These are phyloP conservation scores for Chunga burmeisteri DNA, from an alignment of 2,113 vertebrate genomes.

Conservation along the genomic window DNA sequence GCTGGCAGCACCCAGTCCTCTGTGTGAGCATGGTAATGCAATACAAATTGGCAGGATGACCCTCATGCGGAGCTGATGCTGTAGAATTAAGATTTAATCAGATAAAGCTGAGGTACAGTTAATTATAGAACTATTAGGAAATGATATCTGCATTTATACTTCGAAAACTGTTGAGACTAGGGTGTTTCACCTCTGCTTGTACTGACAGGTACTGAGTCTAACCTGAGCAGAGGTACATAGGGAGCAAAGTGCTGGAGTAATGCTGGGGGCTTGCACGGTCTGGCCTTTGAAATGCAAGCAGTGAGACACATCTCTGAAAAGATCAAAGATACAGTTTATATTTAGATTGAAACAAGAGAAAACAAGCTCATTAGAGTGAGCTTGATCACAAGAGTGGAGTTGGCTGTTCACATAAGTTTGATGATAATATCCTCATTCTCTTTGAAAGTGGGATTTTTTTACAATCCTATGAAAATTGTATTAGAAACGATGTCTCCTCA, in stretches of 20 bases:
- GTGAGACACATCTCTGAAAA: background rate
- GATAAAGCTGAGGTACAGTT: background rate
- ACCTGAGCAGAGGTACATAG: background rate
- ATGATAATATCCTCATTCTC: background rate
- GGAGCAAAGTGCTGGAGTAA: background rate
- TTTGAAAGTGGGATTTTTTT: background rate
- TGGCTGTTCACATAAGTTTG: background rate
- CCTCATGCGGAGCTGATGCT: background rate
- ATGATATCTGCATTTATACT: background rate
- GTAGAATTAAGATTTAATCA: background rate
- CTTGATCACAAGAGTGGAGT: background rate
- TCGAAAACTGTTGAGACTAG: background rate
- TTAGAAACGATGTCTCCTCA: conserved; percentile 3
- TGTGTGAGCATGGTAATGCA: background rate
- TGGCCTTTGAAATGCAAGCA: background rate
- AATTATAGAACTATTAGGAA: background rate
- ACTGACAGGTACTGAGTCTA: background rate
- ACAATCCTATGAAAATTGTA: background rate
- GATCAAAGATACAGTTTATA: background rate
- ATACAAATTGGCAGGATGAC: background rate
- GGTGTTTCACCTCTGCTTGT: background rate
- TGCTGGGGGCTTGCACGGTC: background rate
- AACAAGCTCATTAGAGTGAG: background rate
- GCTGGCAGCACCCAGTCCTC: background rate
- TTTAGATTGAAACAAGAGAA: background rate